Conservation (phyloP, 2,113 vertebrate species). For the Ageneiosus marmoratus region DNA sequence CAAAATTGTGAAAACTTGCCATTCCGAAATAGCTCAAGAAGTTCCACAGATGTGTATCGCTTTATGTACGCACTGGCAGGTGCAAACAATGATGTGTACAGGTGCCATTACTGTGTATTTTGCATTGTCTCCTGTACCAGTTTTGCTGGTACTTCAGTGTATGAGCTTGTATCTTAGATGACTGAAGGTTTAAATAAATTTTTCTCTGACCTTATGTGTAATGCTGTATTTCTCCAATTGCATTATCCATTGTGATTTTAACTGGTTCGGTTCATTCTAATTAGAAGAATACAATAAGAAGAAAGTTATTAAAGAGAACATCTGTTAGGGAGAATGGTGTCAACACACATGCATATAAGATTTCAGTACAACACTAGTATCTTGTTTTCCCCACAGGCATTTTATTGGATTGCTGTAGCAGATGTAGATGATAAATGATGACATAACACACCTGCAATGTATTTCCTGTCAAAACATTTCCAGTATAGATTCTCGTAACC, state of each 20-base stretch:
- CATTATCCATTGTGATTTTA: neutral
- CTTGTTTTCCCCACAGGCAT: neutral
- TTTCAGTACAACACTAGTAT: neutral
- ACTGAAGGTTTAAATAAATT: neutral
- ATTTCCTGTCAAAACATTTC: neutral
- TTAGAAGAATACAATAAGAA: neutral
- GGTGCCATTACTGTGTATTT: too few relatives aligned
- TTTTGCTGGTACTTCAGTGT: too few relatives aligned
- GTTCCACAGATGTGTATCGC: too few relatives aligned
- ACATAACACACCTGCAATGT: neutral
- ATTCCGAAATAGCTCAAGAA: too few relatives aligned
- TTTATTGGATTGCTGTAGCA: neutral
- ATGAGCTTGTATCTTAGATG: neutral
- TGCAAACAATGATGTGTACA: too few relatives aligned
- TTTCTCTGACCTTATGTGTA: neutral
- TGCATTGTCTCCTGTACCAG: too few relatives aligned
- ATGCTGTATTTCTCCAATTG: neutral
- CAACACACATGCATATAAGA: neutral
- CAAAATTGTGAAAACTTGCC: too few relatives aligned
- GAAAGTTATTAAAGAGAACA: neutral
- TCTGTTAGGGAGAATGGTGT: neutral
- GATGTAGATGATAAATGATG: neutral
- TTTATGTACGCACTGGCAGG: too few relatives aligned
- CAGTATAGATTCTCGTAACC: neutral
- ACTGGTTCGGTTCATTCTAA: neutral